Base-by-base conservation (phyloP, 2,113 vertebrate species). In the Anser cygnoides region DNA sequence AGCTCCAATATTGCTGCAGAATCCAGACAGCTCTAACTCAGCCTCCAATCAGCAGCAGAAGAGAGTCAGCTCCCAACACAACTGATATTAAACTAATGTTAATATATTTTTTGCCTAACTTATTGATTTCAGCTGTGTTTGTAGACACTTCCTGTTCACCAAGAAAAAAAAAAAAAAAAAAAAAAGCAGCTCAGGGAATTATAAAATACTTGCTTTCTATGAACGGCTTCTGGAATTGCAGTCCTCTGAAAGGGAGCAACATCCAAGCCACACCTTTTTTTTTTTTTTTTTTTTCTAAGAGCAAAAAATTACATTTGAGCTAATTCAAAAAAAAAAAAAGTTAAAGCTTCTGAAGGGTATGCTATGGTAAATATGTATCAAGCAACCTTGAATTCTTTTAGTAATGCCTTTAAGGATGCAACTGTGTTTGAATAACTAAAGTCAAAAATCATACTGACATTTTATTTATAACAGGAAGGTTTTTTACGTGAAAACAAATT, bases 11-110 rank as follows among this genome's bases (percentile, higher is more conserved):
- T 9, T 5, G 73, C 35, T 77, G 21, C 35, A 90, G 50, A 55
- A 50, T 26, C 39, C 75, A 22, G 15, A 8, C 13, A 75, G 33
- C 11, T 31, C 20, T 43, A 37, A 7, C 8, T 7, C 14, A 67
- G 35, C 3, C 20, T 2, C 16, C 23, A 55, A 15, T 29, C 4
- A 50, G 9, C 1, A 1, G 5, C 57, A 13, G 7, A 72, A 3
- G 11, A 50, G 59, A 13, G 8, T 4, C 2, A 2, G 8, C 23
- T 89, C n/a, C 50, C 21, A 87, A 26, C 8, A 3, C 0, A 0
- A 29, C 13, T 29, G 20, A 44, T 75, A 72, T 66, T 49, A 72
- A 87, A 79, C 16, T 44, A 6, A 43, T 57, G 25, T 49, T 46
- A 22, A 54, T 72, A 57, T 5, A 8, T 5, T 43, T 77, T 58